A percentile compares a stretch with the other conserved stretches of the same genome.
phyloP scores from a whole-genome alignment of 1,140 invertebrate genomes.

The Drosophila nigrodunni region DNA sequence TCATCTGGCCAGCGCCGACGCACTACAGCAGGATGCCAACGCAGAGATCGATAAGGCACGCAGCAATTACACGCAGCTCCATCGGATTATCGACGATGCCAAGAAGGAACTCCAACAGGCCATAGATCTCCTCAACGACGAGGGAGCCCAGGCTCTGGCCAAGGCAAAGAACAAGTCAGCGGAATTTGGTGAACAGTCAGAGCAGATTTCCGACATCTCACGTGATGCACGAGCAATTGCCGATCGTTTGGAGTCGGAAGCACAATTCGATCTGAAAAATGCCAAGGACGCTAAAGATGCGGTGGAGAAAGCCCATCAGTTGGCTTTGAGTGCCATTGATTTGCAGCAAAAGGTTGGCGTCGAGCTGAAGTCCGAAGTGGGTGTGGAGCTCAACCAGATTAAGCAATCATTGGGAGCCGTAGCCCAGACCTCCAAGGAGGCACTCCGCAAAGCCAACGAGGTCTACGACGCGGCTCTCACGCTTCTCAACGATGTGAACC shows the following conservation, averaged over 20 bases:
- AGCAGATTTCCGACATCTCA: conserved; percentile 95
- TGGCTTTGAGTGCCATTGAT: conserved; percentile 92
- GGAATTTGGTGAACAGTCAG: conserved; percentile 95
- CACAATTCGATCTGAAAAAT: conserved; percentile 90
- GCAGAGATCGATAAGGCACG: conserved; percentile 87
- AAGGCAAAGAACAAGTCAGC: conserved; percentile 93
- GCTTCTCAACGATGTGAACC: conserved; percentile 91
- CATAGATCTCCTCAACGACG: conserved; percentile 90
- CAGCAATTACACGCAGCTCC: conserved; percentile 90
- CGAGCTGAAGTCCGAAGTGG: conserved; percentile 87
- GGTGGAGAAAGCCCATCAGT: conserved; percentile 91
- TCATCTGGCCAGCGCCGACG: conserved; percentile 88
- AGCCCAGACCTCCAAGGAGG: conserved; percentile 89
- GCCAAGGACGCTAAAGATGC: conserved; percentile 93
- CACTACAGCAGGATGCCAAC: conserved; percentile 87
- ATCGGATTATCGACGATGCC: conserved; percentile 90
- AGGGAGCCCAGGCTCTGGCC: conserved; percentile 91
- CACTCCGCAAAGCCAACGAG: conserved; percentile 89
- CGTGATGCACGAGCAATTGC: conserved; percentile 92
- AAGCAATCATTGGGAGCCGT: conserved; percentile 89
- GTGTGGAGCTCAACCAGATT: conserved; percentile 86
- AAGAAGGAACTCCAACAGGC: conserved; percentile 90
- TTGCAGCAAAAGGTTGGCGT: conserved; percentile 92
- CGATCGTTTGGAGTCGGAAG: conserved; percentile 91
- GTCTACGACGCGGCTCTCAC: conserved; percentile 93